phyloP scores from a whole-genome alignment of 1,140 invertebrate genomes.

The Drosophila novamexicana region DNA sequence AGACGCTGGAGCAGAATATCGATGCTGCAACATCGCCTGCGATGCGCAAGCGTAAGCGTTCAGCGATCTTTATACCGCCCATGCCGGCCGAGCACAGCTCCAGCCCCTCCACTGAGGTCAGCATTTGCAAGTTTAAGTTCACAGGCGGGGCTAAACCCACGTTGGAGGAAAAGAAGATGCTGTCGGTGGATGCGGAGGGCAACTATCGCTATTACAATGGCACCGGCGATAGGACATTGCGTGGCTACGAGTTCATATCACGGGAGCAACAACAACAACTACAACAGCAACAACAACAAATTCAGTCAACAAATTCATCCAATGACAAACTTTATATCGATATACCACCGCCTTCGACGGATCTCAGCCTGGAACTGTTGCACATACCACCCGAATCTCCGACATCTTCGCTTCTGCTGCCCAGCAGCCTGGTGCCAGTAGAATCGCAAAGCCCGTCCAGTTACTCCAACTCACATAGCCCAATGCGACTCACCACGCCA shows the following conservation, averaged over 20 bases:
- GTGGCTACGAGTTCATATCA: constrained; percentile 91
- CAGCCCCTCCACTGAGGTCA: constrained; percentile 91
- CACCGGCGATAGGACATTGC: constrained; percentile 90
- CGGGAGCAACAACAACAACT: constrained; percentile 88
- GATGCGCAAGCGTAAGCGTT: constrained; percentile 90
- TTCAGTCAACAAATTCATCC: constrained; percentile 78
- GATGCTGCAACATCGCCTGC: constrained; percentile 47
- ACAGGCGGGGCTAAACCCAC: constrained; percentile 94
- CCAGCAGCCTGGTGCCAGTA: constrained; percentile 45
- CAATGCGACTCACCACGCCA: constrained; percentile 39
- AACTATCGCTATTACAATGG: constrained; percentile 94
- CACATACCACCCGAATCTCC: constrained; percentile 84
- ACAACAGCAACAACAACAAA: constrained; percentile 72
- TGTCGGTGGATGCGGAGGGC: constrained; percentile 93
- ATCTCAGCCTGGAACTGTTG: constrained; percentile 84
- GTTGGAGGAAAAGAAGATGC: constrained; percentile 95
- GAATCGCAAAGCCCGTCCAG: constrained; percentile 53
- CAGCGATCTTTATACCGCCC: constrained; percentile 92
- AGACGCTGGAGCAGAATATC: constrained; percentile 21
- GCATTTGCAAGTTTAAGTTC: constrained; percentile 97
- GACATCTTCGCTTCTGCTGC: constrained; percentile 65
- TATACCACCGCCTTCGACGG: constrained; percentile 81
- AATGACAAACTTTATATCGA: constrained; percentile 85
- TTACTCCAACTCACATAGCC: constrained; percentile 55
- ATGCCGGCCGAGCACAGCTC: constrained; percentile 89